These are phyloP conservation scores for Paralichthys olivaceus DNA, from an alignment of 2,113 vertebrate species.

Conservation along the genomic window DNA sequence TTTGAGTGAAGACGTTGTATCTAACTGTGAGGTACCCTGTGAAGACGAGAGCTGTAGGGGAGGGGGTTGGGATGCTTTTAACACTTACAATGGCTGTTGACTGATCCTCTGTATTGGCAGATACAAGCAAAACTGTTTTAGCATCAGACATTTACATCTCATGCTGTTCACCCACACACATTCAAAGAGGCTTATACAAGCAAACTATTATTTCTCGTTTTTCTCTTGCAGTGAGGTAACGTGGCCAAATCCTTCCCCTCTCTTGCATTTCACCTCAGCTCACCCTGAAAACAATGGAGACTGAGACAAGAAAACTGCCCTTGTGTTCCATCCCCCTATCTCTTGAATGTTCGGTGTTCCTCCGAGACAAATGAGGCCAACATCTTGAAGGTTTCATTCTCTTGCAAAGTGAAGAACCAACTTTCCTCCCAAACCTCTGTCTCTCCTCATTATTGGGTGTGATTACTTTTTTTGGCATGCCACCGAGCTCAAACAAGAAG, in stretches of 20 bases:
- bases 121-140: neutral
- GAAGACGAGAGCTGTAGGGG: no score
- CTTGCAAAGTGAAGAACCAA: neutral
- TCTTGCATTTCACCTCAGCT: constrained; percentile 31
- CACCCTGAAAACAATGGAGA: constrained; percentile 26
- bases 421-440: neutral
- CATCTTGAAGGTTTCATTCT: neutral
- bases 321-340: constrained; percentile 7
- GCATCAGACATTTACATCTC: neutral
- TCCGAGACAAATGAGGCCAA: constrained; percentile 4
- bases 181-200: neutral
- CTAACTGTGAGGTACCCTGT: no score
- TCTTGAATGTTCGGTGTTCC: neutral
- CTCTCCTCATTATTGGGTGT: neutral
- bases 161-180: neutral
- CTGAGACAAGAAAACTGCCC: constrained; percentile 14
- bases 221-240: neutral
- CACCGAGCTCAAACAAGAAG: neutral
- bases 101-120: neutral
- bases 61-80: neutral
- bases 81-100: neutral
- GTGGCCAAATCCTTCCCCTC: constrained; percentile 4
- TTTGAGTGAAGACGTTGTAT: no score
- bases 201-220: neutral
- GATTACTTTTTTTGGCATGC: neutral